A percentile compares a stretch with the other conserved stretches of the same genome.
These are phyloP conservation scores for Manis crassicaudata DNA, from an alignment of 2,797 vertebrate genomes.

Conservation along the genomic window DNA sequence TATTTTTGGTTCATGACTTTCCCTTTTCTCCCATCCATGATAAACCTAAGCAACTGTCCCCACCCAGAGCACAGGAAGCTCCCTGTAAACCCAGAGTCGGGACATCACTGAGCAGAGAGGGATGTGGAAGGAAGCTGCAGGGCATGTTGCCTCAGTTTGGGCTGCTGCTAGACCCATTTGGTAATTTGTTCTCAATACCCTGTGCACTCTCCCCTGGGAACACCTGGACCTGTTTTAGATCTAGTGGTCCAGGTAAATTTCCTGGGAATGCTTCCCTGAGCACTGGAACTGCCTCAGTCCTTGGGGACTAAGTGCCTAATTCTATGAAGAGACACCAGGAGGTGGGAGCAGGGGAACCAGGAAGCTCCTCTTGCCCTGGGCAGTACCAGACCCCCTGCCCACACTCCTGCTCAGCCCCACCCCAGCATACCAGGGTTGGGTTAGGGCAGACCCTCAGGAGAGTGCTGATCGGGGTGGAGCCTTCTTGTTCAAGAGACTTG, in stretches of 20 bases:
- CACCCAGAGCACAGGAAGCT: background rate
- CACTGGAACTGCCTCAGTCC: background rate
- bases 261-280: background rate
- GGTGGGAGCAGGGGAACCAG: background rate
- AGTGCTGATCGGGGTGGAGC: background rate
- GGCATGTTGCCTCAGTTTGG: fast-evolving
- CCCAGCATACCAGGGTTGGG: background rate
- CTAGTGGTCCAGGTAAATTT: background rate
- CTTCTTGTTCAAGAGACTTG: background rate
- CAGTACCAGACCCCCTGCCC: fast-evolving
- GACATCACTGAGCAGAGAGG: background rate
- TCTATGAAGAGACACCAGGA: background rate
- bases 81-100: background rate
- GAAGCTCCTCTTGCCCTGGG: background rate
- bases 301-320: background rate
- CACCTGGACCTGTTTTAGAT: background rate
- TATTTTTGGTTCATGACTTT: background rate
- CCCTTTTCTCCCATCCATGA: background rate
- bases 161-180: background rate
- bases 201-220: background rate
- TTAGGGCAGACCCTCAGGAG: background rate
- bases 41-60: background rate
- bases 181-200: background rate
- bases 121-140: background rate
- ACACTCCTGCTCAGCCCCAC: background rate